Evolutionary conservation across 2,797 vertebrate species (phyloP), one percentile per base, ranked within the genome.

Genomic region (Eulemur coronatus): DNA sequence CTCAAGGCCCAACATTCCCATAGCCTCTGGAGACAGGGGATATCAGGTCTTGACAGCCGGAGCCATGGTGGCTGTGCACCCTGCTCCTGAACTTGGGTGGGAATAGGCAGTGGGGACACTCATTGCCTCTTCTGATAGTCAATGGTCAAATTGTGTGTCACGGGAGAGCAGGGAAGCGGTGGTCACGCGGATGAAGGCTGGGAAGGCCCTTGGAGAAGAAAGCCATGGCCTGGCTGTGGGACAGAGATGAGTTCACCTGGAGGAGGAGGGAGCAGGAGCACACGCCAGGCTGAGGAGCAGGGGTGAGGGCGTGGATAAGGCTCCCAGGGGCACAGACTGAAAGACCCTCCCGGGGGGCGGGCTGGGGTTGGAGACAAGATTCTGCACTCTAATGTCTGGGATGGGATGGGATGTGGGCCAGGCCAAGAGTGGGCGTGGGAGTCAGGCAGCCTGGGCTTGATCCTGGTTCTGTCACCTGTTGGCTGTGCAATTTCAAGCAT

Each of bases 271-370:
- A 10, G 57, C 26, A 20, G 55, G 59, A 57, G 38, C 30, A 33
- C 33, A 67, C 1, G 24, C 2, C 41, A 46, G 85, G 24, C 85
- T 11, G 18, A 65, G 30, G 57, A 22, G 35, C 75, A 59, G 11
- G 48, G 17, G 52, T 17, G 35, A 52, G 4, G 12, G 46, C 22
- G 2, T 0, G 2, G 10, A 24, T 43, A 1, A 35, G 30, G 22
- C 4, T 1, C 20, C 72, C 43, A 30, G 35, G 43, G 48, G 8
- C 10, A 17, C 15, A 38, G 35, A 61, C 35, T 20, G 26, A 22
- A 50, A 84, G 52, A 78, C 28, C 20, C 28, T 22, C n/a, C 35
- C 5, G 28, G 84, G 43, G 78, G 52, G 11, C 2, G 2, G 35
- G 8, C 46, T 41, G 7, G 18, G 52, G 50, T 4, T 9, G 52